Evolutionary conservation across 2,888 invertebrate genomes (phyloP).

Genomic region (Copidosoma aretas): DNA sequence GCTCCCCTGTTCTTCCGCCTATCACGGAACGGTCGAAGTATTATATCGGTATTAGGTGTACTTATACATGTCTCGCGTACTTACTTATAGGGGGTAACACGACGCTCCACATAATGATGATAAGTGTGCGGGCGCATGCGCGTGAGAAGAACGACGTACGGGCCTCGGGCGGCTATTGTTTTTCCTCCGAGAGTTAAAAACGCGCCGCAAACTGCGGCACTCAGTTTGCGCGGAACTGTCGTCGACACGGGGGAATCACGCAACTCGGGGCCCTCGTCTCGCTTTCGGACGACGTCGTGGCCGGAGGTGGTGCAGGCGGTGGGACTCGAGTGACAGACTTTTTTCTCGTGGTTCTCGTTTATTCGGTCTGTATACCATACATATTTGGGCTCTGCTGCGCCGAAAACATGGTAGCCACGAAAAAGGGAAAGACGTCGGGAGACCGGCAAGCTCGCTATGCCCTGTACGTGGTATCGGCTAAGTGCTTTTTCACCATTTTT

Average conservation of each 20-base stretch:
- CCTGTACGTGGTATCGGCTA: not conserved
- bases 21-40: no score
- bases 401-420: not conserved
- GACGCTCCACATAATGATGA: not conserved
- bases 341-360: no score
- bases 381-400: no score
- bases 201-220: constrained; percentile 19
- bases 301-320: no score
- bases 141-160: not conserved
- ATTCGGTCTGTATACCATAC: no score
- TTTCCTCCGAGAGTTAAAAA: constrained; percentile 29
- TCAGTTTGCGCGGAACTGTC: constrained; percentile 27
- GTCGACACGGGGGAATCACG: constrained; percentile 8
- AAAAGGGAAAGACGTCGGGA: not conserved
- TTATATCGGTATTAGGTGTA: no score
- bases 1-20: no score
- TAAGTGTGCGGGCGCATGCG: not conserved
- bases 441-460: not conserved
- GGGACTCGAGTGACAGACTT: no score
- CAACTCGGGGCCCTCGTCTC: not conserved
- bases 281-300: not conserved
- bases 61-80: no score
- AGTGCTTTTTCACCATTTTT: not conserved
- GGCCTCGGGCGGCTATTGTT: not conserved
- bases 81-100: not conserved